Evolutionary conservation across 2,113 vertebrate species (phyloP), one percentile per base, ranked within the genome.

Genomic region (Phaethornis superciliosus): DNA sequence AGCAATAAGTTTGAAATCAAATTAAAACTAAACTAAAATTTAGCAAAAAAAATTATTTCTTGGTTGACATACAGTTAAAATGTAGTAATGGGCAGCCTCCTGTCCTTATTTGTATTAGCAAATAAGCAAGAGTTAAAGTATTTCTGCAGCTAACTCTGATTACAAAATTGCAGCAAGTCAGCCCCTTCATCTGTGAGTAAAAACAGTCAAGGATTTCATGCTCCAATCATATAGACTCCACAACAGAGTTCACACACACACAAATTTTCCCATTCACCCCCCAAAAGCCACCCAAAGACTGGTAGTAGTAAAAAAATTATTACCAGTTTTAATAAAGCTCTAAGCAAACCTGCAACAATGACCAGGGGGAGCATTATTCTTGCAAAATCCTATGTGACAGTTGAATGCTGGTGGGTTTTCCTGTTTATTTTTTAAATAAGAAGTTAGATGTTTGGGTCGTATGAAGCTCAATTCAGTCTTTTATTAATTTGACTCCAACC

Each of bases 241-340:
- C 9, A 47, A 9, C 59, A 67, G 40, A 56, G 22, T 9, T 17
- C 12, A 11, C 55, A 28, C 20, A 2, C 35, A 10, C 51, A 40
- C 40, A 40, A 40, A 40, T 40, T 40, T 7, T 32, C 42, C 28
- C 49, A 28, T 15, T 42, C 46, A 28, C 26, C 10, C 40, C 33
- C 26, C 9, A 71, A 75, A 60, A n/a, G 1, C 51, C 68, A 54
- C 17, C 40, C 35, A 18, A 44, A 91, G 28, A 80, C 30, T 23
- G 70, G 33, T 72, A 85, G 47, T 69, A 91, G 60, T 71, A 84
- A 93, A 89, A 89, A 89, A 71, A 49, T 54, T 55, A 88, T 94
- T 95, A 96, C 95, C 95, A 78, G 85, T 94, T 91, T 95, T 83
- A 93, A 85, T 77, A 95, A 56, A 95, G 88, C 82, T 95, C 88